Evolutionary conservation across 2,113 vertebrate genomes (phyloP), one percentile per base, ranked within the genome.

Genomic region (Halichoeres trimaculatus): DNA sequence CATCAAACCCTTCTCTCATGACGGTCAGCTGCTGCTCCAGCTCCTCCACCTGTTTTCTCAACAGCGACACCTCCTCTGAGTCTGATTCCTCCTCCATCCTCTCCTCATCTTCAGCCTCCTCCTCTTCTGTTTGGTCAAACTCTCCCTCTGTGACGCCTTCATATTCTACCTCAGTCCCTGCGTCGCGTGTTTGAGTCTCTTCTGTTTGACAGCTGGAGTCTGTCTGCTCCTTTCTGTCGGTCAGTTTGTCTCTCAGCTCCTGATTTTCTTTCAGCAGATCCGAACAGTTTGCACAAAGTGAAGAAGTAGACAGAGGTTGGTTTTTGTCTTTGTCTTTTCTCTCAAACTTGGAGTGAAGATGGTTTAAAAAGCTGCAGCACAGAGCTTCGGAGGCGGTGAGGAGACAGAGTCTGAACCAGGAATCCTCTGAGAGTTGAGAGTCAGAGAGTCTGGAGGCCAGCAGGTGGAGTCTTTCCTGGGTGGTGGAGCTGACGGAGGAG

Each of bases 301-400:
- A 23, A 50, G 70, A 45, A 43, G 23, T 2, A 24, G 20, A 52
- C 17, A 13, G 62, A 11, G 2, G 1, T 0, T 19, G 14, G 17
- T 19, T 19, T 14, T 19, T 45, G 16, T 80, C 68, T 5, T 80
- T 40, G 0, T 65, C 48, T 0, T 47, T 11, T 11, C 51, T 61
- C 23, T 68, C 22, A 9, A 56, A 38, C 24, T 19, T 50, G 0
- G 63, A 26, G 24, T n/a, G 74, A 22, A 85, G 74, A 13, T 47
- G 47, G 41, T 26, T 12, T 11, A 90, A 10, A 1, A 17, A 70
- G 24, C 41, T 81, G 74, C 83, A 78, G 57, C 43, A 74, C 2
- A 90, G 17, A 0, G 89, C 80, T 59, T 93, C 90, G 5, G 82
- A 64, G 1, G 79, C 84, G 1, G 84, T 82, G 0, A 78, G 81